Base-by-base conservation (phyloP, 2,113 vertebrate species). In the Hydrolagus affinis region DNA sequence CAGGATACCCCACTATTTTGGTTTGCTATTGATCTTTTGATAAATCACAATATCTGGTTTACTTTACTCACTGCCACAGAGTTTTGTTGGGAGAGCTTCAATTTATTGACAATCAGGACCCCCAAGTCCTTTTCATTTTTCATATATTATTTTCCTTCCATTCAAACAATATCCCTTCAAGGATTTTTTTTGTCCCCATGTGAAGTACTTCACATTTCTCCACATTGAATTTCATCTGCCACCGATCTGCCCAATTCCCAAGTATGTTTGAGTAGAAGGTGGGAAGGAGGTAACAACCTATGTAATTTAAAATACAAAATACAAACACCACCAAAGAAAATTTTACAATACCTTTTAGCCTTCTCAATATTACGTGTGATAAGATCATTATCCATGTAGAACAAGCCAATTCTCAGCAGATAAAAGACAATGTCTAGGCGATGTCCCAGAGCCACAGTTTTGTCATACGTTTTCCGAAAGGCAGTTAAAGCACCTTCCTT, bases 381-480 rank as follows among this genome's bases (percentile, higher is more conserved):
- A 89, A 99, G 97, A 90, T 99, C 96, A 0, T 96, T 99, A 86
- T 99, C 98, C 97, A 99, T 98, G 19, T 99, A 99, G 89, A 99
- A 99, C 86, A 99, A 92, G 15, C 98, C 97, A 60, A 99, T 98
- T 90, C 97, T 94, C 6, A 99, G 92, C 72, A 99, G 93, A 69
- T 98, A 98, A 90, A 99, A 99, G n/a, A 99, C 96, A 0, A 99
- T 99, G 86, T 99, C 97, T 88, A 99, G 92, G 0, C 97, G 94
- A 89, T 98, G 98, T 21, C 97, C 97, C 69, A 99, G 91, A 0
- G 98, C 98, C 88, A 98, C 98, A 0, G 98, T 99, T 91, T 99
- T 99, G 89, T 99, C 98, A 0, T 97, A 98, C 0, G 97, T 99
- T 92, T 98, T 99, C 57, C 97, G 95, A 89, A 99, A 99, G 0